Base-by-base conservation (phyloP, 2,888 invertebrate species). In the Hypercompe scribonia region DNA sequence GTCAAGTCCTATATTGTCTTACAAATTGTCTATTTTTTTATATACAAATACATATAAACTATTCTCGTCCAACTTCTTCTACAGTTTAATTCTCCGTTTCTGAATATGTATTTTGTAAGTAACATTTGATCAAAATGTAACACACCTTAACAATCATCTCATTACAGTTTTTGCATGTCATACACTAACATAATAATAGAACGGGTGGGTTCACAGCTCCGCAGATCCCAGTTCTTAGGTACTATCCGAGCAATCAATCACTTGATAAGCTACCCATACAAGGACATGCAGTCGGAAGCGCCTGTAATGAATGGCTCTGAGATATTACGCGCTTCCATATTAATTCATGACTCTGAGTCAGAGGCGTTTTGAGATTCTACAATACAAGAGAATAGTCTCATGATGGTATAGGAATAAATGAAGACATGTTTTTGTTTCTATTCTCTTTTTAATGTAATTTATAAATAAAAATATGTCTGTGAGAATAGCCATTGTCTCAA, bases 201-300 rank as follows among this genome's bases (percentile, higher is more conserved):
- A n/a, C 42, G 65, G 46, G 58, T 64, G 31, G 11, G 33, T 42
- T 69, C 33, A 70, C 46, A 65, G 70, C 65, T 75, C 65, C 78
- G 36, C 81, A 81, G 81, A 78, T 81, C 78, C 75, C 73, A 72
- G 75, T 58, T 77, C 75, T 79, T 75, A 81, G 72, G 61, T 72
- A 67, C 79, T 83, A 84, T 85, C 85, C 66, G 67, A 34, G 78
- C 84, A 83, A 85, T 84, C 84, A 85, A 84, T 84, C 84, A 83
- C 81, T 78, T 75, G 84, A 84, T 84, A 85, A 84, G 85, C 85
- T 78, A 78, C 81, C 85, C 77, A 83, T 78, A 83, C 75, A 81
- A 65, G 70, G 75, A 76, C 77, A 78, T 84, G 83, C 84, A 85
- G 84, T 81, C 84, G 85, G 84, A 85, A 84, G 75, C 74, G 69